Conservation (phyloP, 2,888 invertebrate genomes). For the Nematopogon swammerdamellus region DNA sequence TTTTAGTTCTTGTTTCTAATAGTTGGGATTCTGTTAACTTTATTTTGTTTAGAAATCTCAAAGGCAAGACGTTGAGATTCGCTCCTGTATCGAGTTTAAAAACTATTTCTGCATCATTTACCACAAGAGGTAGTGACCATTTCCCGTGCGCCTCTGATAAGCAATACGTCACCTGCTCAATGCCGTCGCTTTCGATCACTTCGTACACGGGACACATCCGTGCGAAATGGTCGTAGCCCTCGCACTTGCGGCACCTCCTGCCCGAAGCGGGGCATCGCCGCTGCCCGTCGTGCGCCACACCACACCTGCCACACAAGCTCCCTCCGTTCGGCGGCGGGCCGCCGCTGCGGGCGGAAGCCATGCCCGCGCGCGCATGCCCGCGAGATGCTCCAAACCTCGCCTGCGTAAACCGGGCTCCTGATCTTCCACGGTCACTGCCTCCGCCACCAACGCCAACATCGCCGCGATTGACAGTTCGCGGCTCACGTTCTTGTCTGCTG, state of each 20-base stretch:
- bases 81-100: constrained; percentile 15
- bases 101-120: constrained; percentile 1
- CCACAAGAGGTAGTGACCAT: not conserved
- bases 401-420: not conserved
- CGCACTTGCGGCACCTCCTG: not conserved
- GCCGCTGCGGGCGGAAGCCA: not conserved
- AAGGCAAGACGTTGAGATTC: constrained; percentile 13
- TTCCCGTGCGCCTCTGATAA: not conserved
- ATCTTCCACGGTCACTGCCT: not conserved
- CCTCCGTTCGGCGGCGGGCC: not conserved
- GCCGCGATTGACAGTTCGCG: not conserved
- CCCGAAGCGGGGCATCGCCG: not conserved
- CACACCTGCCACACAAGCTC: not conserved
- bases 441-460: not conserved
- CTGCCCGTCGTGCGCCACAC: not conserved
- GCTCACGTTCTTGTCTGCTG: not conserved
- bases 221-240: not conserved
- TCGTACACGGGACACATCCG: not conserved
- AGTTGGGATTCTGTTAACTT: constrained; percentile 1
- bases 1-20: not conserved
- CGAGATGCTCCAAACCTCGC: not conserved
- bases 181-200: not conserved
- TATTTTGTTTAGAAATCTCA: constrained; percentile 1
- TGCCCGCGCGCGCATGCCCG: not conserved
- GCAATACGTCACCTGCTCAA: not conserved